Evolutionary conservation across 2,888 invertebrate species (phyloP).

Genomic region (Campoplex capitator): DNA sequence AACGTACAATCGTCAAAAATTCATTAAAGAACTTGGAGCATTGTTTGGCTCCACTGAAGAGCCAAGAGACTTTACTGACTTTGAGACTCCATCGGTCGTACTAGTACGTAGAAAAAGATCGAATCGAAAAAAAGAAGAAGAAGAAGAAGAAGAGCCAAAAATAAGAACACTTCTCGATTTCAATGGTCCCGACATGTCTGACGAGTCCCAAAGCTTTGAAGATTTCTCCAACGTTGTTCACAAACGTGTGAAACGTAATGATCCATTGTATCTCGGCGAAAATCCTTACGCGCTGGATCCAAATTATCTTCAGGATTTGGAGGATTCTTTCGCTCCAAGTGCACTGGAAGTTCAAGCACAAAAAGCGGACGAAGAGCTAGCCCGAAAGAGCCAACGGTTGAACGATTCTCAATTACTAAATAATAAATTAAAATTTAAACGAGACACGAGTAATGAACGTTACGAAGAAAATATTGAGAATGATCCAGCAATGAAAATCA

Average conservation of each 20-base stretch:
- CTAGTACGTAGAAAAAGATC: constrained; percentile 52
- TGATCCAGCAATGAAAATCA: not conserved
- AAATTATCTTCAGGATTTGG: constrained; percentile 59
- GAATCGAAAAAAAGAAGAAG: not conserved
- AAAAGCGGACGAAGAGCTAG: not conserved
- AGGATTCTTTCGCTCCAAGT: constrained; percentile 61
- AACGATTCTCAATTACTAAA: not conserved
- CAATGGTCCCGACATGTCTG: constrained; percentile 51
- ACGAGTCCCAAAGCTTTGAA: constrained; percentile 51
- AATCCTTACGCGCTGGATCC: constrained; percentile 23
- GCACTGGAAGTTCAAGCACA: constrained; percentile 52
- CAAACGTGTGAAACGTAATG: constrained; percentile 68
- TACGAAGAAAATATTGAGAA: not conserved
- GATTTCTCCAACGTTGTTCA: constrained; percentile 38
- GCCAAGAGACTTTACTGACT: not conserved
- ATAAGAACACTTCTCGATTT: constrained; percentile 56
- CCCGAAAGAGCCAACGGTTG: constrained; percentile 4
- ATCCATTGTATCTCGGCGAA: constrained; percentile 43
- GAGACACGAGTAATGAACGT: constrained; percentile 15
- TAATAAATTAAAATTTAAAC: constrained; percentile 23
- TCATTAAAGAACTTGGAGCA: constrained; percentile 38
- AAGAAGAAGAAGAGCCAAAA: not conserved
- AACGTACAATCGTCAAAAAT: not conserved
- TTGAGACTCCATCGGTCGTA: constrained; percentile 32
- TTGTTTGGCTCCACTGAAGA: constrained; percentile 51